Evolutionary conservation across 2,113 vertebrate species (phyloP).

Genomic region (Caranx ignobilis): DNA sequence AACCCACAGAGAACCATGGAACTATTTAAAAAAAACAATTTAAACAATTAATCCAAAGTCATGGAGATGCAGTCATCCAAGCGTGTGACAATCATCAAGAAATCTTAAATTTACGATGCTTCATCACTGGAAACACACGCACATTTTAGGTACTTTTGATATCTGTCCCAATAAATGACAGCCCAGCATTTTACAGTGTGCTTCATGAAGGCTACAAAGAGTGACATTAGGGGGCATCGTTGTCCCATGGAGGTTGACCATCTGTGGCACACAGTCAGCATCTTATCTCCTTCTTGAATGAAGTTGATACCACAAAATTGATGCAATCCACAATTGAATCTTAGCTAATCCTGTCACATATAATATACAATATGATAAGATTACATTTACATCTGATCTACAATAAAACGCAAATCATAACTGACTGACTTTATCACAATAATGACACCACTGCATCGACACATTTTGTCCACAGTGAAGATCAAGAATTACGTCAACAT

Average conservation of each 20-base stretch:
- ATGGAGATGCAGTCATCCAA: background rate
- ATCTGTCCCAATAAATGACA: background rate
- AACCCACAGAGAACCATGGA: background rate
- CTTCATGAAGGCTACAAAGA: background rate
- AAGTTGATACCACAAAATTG: constrained; percentile 3
- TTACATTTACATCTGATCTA: background rate
- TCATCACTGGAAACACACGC: background rate
- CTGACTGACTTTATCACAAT: background rate
- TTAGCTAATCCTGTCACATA: background rate
- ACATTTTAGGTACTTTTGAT: background rate
- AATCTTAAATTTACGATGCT: background rate
- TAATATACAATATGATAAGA: background rate
- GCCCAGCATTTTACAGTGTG: background rate
- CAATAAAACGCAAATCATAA: background rate
- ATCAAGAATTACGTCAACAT: background rate
- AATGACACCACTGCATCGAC: background rate
- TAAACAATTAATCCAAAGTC: background rate
- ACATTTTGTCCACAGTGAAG: constrained; percentile 3
- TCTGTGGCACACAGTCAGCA: background rate
- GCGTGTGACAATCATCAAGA: too few species aligned
- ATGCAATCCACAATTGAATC: background rate
- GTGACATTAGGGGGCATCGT: constrained; percentile 56
- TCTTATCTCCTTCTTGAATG: background rate
- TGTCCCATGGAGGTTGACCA: constrained; percentile 17
- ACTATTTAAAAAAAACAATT: background rate